Conservation (phyloP, 2,113 vertebrate species). For the Corythornis vintsioides region DNA sequence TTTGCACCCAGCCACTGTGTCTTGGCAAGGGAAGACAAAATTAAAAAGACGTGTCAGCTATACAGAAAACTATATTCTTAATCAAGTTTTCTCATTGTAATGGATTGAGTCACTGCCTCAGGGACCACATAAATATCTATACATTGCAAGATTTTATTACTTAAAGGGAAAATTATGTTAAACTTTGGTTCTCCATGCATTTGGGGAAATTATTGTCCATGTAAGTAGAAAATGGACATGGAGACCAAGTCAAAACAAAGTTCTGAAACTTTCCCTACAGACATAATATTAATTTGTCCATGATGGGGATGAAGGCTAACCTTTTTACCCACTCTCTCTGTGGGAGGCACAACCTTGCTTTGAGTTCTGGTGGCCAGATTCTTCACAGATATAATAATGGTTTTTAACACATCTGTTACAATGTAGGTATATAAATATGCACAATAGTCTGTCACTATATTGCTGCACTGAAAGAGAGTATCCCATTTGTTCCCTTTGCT, state of each 20-base stretch:
- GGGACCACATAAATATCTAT: not conserved
- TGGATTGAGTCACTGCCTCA: not conserved
- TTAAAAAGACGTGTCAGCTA: not conserved
- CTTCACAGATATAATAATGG: not conserved
- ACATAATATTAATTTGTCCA: conserved; percentile 29
- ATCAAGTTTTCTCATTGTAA: not conserved
- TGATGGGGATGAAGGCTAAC: conserved; percentile 9
- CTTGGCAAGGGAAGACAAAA: not conserved
- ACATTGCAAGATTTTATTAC: not conserved
- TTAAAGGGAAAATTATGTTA: conserved; percentile 39
- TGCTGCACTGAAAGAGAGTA: not conserved
- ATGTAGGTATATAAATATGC: not conserved
- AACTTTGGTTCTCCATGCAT: conserved; percentile 16
- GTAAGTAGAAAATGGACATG: conserved; percentile 32
- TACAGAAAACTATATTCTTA: conserved; percentile 17
- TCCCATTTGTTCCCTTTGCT: not conserved
- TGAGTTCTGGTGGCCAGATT: conserved; percentile 5
- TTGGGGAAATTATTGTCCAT: conserved; percentile 48
- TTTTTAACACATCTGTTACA: not conserved
- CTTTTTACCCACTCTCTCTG: conserved; percentile 13
- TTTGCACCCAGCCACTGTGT: not conserved
- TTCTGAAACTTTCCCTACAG: conserved; percentile 34
- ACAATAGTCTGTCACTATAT: not conserved
- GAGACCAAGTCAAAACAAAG: conserved; percentile 47
- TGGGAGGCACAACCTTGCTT: not conserved